Conservation (phyloP, 2,797 vertebrate genomes). For the Geotrypetes seraphini region DNA sequence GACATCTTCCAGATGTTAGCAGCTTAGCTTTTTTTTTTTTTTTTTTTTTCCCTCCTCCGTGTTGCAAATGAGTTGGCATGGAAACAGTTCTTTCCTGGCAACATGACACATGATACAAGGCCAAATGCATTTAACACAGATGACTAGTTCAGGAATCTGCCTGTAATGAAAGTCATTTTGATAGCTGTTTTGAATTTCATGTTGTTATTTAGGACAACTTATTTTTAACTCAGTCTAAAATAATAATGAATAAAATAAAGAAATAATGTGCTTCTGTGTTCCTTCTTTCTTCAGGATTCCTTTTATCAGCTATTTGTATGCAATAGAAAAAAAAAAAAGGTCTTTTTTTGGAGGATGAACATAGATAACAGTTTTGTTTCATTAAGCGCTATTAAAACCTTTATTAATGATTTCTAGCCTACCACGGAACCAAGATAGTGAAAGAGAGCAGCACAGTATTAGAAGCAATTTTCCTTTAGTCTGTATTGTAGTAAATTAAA, state of each 20-base stretch:
- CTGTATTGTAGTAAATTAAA: no score
- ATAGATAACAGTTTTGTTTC: no score
- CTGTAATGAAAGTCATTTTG: constrained; percentile 57
- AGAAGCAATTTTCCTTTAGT: no score
- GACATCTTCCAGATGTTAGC: constrained; percentile 68
- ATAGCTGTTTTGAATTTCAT: constrained; percentile 59
- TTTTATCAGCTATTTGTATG: no score
- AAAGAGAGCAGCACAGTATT: no score
- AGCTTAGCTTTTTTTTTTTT: constrained; percentile 54
- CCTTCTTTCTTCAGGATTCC: no score
- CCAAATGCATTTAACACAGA: constrained; percentile 69
- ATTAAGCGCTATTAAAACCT: no score
- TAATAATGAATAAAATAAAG: constrained; percentile 20
- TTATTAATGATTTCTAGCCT: no score
- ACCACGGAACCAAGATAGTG: no score
- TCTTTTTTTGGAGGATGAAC: no score
- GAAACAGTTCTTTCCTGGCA: constrained; percentile 68
- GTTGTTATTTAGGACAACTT: constrained; percentile 57
- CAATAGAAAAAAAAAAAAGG: no score
- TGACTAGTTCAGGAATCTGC: constrained; percentile 62
- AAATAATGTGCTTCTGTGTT: constrained; percentile 6
- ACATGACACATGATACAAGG: constrained; percentile 66
- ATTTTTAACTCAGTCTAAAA: constrained; percentile 30
- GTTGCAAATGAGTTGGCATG: constrained; percentile 71
- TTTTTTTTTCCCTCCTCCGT: constrained; percentile 25